These are phyloP conservation scores for Micrasema minimum DNA, from an alignment of 1,140 invertebrate genomes.

Conservation along the genomic window DNA sequence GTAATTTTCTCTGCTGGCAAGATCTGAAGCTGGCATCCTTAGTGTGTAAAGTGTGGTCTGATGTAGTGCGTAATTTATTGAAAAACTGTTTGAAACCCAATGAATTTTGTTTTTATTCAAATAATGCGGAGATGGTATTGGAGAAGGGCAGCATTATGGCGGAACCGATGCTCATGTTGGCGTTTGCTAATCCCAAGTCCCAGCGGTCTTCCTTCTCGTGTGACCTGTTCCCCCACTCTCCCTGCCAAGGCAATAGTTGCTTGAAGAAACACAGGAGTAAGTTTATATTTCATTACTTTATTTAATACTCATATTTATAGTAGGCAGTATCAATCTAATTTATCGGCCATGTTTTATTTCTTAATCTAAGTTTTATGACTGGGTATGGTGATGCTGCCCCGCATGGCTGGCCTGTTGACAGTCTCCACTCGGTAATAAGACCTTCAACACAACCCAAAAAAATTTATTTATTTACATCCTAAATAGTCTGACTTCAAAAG, in stretches of 20 bases:
- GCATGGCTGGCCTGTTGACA: no score
- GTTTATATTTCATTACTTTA: conserved; percentile 1
- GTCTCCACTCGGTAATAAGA: no score
- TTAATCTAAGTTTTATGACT: no score
- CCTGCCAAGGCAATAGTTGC: conserved; percentile 56
- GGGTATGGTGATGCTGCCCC: no score
- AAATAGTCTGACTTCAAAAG: no score
- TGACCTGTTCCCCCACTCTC: conserved; percentile 54
- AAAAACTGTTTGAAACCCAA: conserved; percentile 57
- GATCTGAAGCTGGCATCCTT: conserved; percentile 59
- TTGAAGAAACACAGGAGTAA: conserved; percentile 59
- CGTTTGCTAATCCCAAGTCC: conserved; percentile 57
- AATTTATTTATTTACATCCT: no score
- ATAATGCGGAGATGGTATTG: not conserved
- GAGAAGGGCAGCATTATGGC: not conserved
- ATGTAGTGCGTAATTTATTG: conserved; percentile 57
- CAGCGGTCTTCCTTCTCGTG: conserved; percentile 54
- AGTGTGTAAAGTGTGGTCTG: conserved; percentile 61
- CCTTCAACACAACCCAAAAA: no score
- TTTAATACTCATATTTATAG: conserved; percentile 18
- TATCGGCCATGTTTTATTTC: no score
- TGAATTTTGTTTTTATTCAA: conserved; percentile 54
- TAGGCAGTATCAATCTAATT: no score
- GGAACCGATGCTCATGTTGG: conserved; percentile 59
- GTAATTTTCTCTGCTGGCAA: conserved; percentile 59